A percentile compares a stretch with the other conserved stretches of the same genome.
phyloP scores from a whole-genome alignment of 2,888 invertebrate genomes.

The Diaphora mendica region DNA sequence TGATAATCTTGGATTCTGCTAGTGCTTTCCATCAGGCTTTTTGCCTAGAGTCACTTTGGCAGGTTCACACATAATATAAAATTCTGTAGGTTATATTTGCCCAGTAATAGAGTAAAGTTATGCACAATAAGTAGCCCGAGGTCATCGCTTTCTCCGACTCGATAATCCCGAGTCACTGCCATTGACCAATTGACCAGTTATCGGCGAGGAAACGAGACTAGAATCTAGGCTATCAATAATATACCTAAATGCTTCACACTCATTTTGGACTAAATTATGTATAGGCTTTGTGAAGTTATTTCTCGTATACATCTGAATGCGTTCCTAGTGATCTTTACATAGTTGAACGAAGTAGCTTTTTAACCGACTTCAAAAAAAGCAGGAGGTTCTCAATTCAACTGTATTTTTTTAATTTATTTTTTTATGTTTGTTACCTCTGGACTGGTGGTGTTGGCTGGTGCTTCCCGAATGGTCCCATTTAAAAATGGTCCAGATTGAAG shows the following conservation, averaged over 20 bases:
- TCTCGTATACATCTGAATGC: neutral
- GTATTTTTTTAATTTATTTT: too few relatives aligned
- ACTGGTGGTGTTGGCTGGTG: too few relatives aligned
- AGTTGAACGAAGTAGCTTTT: too few relatives aligned
- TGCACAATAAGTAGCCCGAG: constrained; percentile 4
- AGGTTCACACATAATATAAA: neutral
- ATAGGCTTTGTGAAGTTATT: neutral
- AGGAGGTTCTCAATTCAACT: too few relatives aligned
- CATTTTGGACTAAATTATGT: neutral
- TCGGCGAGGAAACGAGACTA: neutral
- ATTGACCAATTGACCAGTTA: neutral
- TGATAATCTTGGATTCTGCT: too few relatives aligned
- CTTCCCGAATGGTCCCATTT: too few relatives aligned
- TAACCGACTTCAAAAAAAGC: too few relatives aligned
- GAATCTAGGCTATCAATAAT: constrained; percentile 7
- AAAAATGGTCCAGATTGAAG: too few relatives aligned
- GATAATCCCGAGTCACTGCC: constrained; percentile 8
- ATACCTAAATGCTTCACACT: neutral
- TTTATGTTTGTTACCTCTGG: too few relatives aligned
- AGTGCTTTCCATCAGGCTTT: too few relatives aligned
- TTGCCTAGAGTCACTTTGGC: too few relatives aligned
- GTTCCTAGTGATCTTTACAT: neutral
- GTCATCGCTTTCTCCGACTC: constrained; percentile 12
- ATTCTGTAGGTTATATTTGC: neutral
- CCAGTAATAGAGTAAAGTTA: constrained; percentile 5